Base-by-base conservation (phyloP, 2,113 vertebrate genomes). In the Paracanthobrama guichenoti region DNA sequence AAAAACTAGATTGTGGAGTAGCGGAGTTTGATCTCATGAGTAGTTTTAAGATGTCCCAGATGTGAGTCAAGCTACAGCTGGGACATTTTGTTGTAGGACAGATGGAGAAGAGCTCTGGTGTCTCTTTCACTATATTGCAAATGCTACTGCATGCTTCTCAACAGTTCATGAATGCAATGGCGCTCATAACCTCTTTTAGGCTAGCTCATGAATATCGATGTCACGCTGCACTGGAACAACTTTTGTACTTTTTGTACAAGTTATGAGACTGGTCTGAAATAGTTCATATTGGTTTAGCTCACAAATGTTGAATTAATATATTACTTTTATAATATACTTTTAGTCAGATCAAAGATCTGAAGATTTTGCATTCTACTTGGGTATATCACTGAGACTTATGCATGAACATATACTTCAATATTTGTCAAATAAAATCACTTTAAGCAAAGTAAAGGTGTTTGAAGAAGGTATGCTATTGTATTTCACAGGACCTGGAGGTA, bases 21-120 rank as follows among this genome's bases (percentile, higher is more conserved):
- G 35, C 50, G 7, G 67, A 73, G 35, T 72, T 42, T 72, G 69
- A 82, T 72, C 81, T 74, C 35, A 35, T 35, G 35, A 35, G 35
- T 35, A 53, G 69, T 69, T 74, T 83, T 83, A 60, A 55, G 69
- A 60, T 31, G n/a, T 31, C 24, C 67, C 69, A 82, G 67, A 82
- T 82, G 81, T 83, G 35, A 75, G 57, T 64, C 18, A 6, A 75
- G 31, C 57, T 73, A 9, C 69, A 82, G 69, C 53, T 74, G 69
- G n/a, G 69, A 28, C 71, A 73, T 13, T 39, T 6, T 7, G 6
- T 39, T 42, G 39, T 24, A 39, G 35, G 31, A 71, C 64, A 71
- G 48, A 71, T 57, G 66, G 16, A 71, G 64, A 22, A 35, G 44
- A 67, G 10, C 31, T 48, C 31, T 69, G 13, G 35, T 24, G 22